These are phyloP conservation scores for Zophobas morio DNA, from an alignment of 1,140 invertebrate species.

Conservation along the genomic window DNA sequence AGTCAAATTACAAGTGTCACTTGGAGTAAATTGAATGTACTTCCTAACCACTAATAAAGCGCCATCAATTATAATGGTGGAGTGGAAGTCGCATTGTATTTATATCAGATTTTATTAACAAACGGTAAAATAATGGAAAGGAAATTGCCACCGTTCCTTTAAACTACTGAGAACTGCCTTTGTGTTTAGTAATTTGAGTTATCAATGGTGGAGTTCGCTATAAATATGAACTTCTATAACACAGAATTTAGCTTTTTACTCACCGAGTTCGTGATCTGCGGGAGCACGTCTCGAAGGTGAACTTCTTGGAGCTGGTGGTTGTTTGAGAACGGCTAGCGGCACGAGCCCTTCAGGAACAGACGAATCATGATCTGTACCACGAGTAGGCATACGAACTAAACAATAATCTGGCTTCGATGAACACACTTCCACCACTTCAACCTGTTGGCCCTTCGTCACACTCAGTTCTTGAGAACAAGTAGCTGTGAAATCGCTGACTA, in stretches of 20 bases:
- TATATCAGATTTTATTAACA: constrained; percentile 41
- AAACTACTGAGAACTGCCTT: constrained; percentile 15
- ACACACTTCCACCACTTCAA: constrained; percentile 88
- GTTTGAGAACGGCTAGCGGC: constrained; percentile 86
- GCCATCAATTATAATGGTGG: constrained; percentile 15
- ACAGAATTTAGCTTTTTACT: constrained; percentile 52
- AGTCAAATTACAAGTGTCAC: neutral
- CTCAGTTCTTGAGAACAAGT: constrained; percentile 80
- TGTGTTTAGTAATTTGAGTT: neutral
- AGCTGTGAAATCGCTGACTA: constrained; percentile 86
- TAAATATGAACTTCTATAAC: too few species aligned
- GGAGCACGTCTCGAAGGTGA: constrained; percentile 73
- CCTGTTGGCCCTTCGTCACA: constrained; percentile 90
- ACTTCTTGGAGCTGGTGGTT: constrained; percentile 76
- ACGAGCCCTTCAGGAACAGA: constrained; percentile 86
- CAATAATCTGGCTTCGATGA: constrained; percentile 74
- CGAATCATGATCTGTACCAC: constrained; percentile 72
- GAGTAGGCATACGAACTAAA: constrained; percentile 73
- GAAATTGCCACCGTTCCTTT: constrained; percentile 29
- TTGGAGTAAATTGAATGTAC: neutral
- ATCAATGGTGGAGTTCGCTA: too few species aligned
- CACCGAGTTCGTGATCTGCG: constrained; percentile 67
- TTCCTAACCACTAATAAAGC: constrained; percentile 5
- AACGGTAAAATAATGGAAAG: constrained; percentile 31
- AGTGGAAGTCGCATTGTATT: constrained; percentile 20